Evolutionary conservation across 2,888 invertebrate genomes (phyloP).

Genomic region (Ectemnius lituratus): DNA sequence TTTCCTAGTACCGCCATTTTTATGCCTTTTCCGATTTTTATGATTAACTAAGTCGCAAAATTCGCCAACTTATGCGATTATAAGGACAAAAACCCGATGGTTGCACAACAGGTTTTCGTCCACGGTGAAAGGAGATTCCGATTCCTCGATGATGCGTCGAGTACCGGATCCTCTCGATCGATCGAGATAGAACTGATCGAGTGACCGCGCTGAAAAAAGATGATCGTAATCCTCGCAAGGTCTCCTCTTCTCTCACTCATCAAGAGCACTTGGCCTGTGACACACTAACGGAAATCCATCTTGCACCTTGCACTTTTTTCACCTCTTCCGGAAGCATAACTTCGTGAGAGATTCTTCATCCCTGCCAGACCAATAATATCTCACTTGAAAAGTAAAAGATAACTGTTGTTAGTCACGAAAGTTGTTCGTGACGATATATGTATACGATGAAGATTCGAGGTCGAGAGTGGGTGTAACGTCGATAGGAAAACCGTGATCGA

Average conservation of each 20-base stretch:
- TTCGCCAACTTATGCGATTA: too few relatives aligned
- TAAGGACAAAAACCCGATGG: constrained; percentile 30
- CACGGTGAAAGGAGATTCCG: constrained; percentile 62
- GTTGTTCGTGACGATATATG: too few relatives aligned
- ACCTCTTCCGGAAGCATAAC: background rate
- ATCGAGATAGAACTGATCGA: constrained; percentile 46
- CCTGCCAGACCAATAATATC: too few relatives aligned
- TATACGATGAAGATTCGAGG: too few relatives aligned
- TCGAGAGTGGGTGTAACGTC: constrained; percentile 38
- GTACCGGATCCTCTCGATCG: constrained; percentile 25
- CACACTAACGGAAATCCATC: constrained; percentile 4
- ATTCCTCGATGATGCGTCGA: constrained; percentile 57
- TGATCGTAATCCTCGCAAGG: constrained; percentile 41
- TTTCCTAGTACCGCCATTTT: too few relatives aligned
- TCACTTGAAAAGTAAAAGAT: too few relatives aligned
- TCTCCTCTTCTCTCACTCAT: constrained; percentile 21
- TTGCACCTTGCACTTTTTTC: background rate
- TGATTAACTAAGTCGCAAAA: too few relatives aligned
- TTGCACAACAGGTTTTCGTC: constrained; percentile 58
- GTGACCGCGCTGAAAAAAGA: constrained; percentile 33
- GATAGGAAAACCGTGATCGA: constrained; percentile 39
- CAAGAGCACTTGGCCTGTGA: constrained; percentile 12
- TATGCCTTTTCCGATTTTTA: too few relatives aligned
- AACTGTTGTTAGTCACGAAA: too few relatives aligned
- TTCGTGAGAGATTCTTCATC: background rate